These are phyloP conservation scores for Caenorhabditis becei DNA, from an alignment of 2,888 invertebrate species.

Conservation along the genomic window DNA sequence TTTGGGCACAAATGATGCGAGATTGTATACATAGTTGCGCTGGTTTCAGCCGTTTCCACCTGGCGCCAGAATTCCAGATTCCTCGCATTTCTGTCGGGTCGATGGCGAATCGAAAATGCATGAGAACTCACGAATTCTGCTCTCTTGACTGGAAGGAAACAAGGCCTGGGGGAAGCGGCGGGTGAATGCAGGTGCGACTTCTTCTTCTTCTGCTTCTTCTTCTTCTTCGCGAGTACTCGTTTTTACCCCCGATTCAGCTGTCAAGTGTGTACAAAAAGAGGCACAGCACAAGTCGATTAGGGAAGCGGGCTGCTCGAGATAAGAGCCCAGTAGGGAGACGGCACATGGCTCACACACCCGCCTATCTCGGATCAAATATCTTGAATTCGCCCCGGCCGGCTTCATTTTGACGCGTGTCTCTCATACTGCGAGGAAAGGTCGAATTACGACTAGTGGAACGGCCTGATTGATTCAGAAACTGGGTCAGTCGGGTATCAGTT, in stretches of 20 bases:
- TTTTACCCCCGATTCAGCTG: slow-evolving; percentile 21
- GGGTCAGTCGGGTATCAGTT: slow-evolving; percentile 23
- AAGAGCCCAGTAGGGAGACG: slow-evolving; percentile 27
- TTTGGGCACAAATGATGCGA: slow-evolving; percentile 14
- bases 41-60: background rate
- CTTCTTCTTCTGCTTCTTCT: background rate
- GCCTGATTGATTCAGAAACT: slow-evolving; percentile 39
- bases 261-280: slow-evolving; percentile 39
- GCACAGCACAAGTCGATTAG: slow-evolving; percentile 33
- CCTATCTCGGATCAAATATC: slow-evolving; percentile 53
- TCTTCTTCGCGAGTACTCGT: slow-evolving; percentile 13
- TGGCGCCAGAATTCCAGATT: background rate
- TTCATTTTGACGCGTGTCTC: slow-evolving; percentile 48
- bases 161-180: background rate
- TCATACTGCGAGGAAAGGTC: slow-evolving; percentile 25
- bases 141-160: background rate
- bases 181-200: slow-evolving; percentile 17
- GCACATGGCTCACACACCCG: background rate
- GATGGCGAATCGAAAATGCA: slow-evolving; percentile 16
- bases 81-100: background rate
- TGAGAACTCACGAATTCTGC: slow-evolving; percentile 22
- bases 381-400: slow-evolving; percentile 23
- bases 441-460: slow-evolving; percentile 43
- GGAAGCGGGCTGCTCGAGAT: slow-evolving; percentile 25
- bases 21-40: background rate